Evolutionary conservation across 1,140 invertebrate species (phyloP), one percentile per base, ranked within the genome.

Genomic region (Bombus balteatus): DNA sequence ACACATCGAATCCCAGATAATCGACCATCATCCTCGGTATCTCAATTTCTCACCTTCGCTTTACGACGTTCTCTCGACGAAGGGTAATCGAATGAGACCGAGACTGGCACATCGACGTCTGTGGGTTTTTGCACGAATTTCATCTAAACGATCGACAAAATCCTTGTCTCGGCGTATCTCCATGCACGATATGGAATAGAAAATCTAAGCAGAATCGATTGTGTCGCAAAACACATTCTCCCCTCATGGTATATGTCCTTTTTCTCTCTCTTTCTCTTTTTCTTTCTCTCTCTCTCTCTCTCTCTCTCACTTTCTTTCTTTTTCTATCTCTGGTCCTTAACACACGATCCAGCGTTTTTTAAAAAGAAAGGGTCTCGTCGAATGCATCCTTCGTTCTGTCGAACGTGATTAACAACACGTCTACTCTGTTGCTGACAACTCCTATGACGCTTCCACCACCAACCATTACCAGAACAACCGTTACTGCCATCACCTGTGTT

Each of bases 401-500:
- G 68, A 82, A 87, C 90, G 80, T 86, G 86, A 87, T 89, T 91
- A 91, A 89, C 88, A 90, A 78, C n/a, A 77, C 59, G 65, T 81
- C 65, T 72, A 86, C 65, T 88, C 83, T 89, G 74, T 86, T 83
- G 71, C 79, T 89, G 83, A 85, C 81, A 83, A 70, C 62, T 59
- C 79, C 75, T 80, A 12, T 47, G 81, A 81, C 71, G 85, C 88
- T 89, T 89, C 88, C 78, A 87, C 39, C n/a, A 65, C 70, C 80
- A 37, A 76, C 65, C 73, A 82, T n/a, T 74, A 87, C 72, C 66
- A 90, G 34, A 41, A 83, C 83, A 77, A 88, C 77, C 88, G 65
- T 81, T 88, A 89, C 79, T 83, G 59, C 87, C 90, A 87, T 57
- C 65, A 89, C 92, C 86, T 90, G 91, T 90, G 92, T 93, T 93